Evolutionary conservation across 2,888 invertebrate species (phyloP).

Genomic region (Chalcosyrphus nemorum): DNA sequence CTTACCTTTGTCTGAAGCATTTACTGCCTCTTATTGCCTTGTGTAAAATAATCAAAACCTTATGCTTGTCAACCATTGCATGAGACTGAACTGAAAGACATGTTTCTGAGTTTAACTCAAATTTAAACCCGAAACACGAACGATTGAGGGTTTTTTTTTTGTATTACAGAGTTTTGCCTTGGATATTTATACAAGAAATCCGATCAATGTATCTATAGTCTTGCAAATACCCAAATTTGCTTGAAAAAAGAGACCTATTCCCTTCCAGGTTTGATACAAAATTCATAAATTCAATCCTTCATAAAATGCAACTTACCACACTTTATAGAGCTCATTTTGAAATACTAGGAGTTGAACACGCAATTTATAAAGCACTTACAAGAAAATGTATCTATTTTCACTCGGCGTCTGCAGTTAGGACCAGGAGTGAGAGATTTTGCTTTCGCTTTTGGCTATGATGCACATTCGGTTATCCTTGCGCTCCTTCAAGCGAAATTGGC

Average conservation of each 20-base stretch:
- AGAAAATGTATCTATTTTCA: constrained; percentile 16
- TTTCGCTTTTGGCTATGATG: background rate
- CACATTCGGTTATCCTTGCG: constrained; percentile 8
- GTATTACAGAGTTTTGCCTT: too few relatives aligned
- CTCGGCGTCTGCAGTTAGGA: constrained; percentile 14
- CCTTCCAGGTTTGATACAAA: background rate
- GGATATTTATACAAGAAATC: too few relatives aligned
- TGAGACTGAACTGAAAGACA: too few relatives aligned
- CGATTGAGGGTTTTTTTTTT: too few relatives aligned
- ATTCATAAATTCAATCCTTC: background rate
- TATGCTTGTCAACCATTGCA: too few relatives aligned
- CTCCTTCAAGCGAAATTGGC: constrained; percentile 45
- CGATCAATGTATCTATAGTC: too few relatives aligned
- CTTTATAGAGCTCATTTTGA: background rate
- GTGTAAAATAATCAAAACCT: too few relatives aligned
- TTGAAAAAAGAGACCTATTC: background rate
- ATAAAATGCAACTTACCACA: constrained; percentile 16
- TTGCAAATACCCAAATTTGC: background rate
- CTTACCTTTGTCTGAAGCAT: too few relatives aligned
- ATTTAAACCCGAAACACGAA: too few relatives aligned
- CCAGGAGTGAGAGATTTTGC: constrained; percentile 22
- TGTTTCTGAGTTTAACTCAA: too few relatives aligned
- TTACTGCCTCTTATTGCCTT: too few relatives aligned
- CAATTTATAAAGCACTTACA: constrained; percentile 13
- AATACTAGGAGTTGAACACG: constrained; percentile 17